Evolutionary conservation across 2,113 vertebrate genomes (phyloP), one percentile per base, ranked within the genome.

Genomic region (Calidris pugnax): DNA sequence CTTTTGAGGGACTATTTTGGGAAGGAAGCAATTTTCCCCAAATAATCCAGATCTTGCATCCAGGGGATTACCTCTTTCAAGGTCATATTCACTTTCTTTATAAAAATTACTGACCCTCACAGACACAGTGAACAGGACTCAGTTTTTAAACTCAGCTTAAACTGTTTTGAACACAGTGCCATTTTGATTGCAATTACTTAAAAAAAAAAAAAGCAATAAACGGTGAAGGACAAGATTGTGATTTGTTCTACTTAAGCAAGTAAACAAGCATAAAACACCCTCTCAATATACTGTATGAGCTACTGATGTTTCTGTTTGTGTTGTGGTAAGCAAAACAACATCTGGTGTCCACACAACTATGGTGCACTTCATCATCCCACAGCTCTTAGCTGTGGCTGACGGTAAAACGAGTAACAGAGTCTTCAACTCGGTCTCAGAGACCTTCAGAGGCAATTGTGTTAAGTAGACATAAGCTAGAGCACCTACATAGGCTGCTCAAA

Each of bases 281-380:
- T 72, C 20, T 33, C 32, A 43, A 21, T 69, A 67, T 14, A 41
- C 3, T 35, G 5, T 28, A 32, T 43, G 15, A 68, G 10, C 4
- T 80, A 43, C 22, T 27, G 16, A 26, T 30, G 7, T 71, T 80
- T 84, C 56, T 53, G 16, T 1, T 33, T 55, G 33, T 3, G 8
- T 53, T 59, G 50, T 59, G 23, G 23, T 35, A 85, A 62, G 41
- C 27, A 63, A 77, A 35, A 16, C 6, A 72, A 43, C 17, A 17
- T 3, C 18, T 39, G 10, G 2, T 43, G 4, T 9, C 10, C 7
- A 60, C 6, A 41, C 9, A 45, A 1, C 21, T 28, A 15, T 7
- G 6, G 12, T 11, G 7, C 4, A 24, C 21, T 95, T 73, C 12
- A 17, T 41, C 43, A 51, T 60, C 19, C 33, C 9, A 37, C 9